Base-by-base conservation (phyloP, 1,140 invertebrate genomes). In the Lordiphosa clarofinis region DNA sequence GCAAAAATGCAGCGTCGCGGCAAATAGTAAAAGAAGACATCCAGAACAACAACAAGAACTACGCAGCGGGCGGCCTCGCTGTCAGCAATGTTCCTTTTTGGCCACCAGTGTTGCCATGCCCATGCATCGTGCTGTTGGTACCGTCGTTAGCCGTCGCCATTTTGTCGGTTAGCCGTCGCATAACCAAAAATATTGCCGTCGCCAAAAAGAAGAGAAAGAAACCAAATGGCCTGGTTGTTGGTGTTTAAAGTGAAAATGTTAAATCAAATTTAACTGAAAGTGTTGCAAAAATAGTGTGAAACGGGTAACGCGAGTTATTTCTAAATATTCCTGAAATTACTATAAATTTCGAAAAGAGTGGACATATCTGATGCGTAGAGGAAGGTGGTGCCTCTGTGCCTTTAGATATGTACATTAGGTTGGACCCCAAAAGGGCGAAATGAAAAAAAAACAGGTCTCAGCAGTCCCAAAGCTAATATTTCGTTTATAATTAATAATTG, bases 1-100 rank as follows among this genome's bases (percentile, higher is more conserved):
- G 76, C 76, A 71, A 81, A 74, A 81, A 71, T 71, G 73, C 72
- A 75, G 66, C 72, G 24, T 28, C 24, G 52, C 72, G 72, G 61
- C 72, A 74, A 74, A 74, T 75, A 74, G 72, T 54, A 61, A 56
- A 73, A 57, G 24, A 59, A 35, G 40, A 60, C 37, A 58, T 57
- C 56, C 54, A 15, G 37, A 59, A 35, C 40, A 59, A 35, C 19
- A 61, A 42, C 11, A 47, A 11, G 24, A 76, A 78, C 60, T 70
- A 73, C 64, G 38, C 57, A 71, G 67, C 73, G 54, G 73, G 52
- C 69, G 53, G 52, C 50, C 43, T 44, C 70, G 50, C 75, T 72
- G 69, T 67, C 70, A 65, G 74, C 65, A 44, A 28, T 44, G 43
- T 31, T 44, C 43, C 24, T 44, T 44, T 44, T 44, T 61, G 48